Evolutionary conservation across 2,113 vertebrate species (phyloP), one percentile per base, ranked within the genome.

Genomic region (Pterophyllum scalare): DNA sequence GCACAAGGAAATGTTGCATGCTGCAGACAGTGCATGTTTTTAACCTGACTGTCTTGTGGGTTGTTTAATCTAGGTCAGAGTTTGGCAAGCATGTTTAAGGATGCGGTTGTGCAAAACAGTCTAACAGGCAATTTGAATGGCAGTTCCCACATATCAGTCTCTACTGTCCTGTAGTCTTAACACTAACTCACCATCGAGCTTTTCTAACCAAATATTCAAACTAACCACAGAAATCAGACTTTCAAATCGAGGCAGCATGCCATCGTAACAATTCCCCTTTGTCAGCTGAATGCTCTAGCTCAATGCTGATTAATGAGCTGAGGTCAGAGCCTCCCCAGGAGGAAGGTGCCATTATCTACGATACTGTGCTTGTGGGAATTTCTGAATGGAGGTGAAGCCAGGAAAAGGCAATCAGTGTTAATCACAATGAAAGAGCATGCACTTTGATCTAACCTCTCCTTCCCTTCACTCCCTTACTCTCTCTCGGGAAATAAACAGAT

Each of bases 251-350:
- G 65, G 82, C 88, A 26, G 57, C 80, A 19, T 24, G 77, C 82
- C 80, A 72, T 67, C 59, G 81, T 80, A 87, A 83, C 77, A 85
- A 62, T 83, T 86, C 82, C 83, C 80, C 54, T 89, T 84, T 87
- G 91, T 90, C 81, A 84, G 82, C 81, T 43, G 77, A 86, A 79
- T 52, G 11, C 80, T 84, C 56, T 65, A 15, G 78, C 87, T 93
- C 93, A 95, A 93, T 92, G 85, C 90, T 93, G 94, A 94, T 94
- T 94, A 95, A 95, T 93, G 90, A 89, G 81, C 88, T 54, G 62
- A 82, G 92, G 89, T 92, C 87, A 83, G 85, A 83, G 77, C 78
- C 79, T 81, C 83, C 85, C 81, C 82, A 58, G 75, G 77, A 91
- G 89, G 87, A 91, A 81, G 81, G 54, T 20, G 60, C 86, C 82